A percentile compares a stretch with the other conserved stretches of the same genome.
Evolutionary conservation across 2,113 vertebrate species (phyloP).

Genomic region (Eclectus roratus): DNA sequence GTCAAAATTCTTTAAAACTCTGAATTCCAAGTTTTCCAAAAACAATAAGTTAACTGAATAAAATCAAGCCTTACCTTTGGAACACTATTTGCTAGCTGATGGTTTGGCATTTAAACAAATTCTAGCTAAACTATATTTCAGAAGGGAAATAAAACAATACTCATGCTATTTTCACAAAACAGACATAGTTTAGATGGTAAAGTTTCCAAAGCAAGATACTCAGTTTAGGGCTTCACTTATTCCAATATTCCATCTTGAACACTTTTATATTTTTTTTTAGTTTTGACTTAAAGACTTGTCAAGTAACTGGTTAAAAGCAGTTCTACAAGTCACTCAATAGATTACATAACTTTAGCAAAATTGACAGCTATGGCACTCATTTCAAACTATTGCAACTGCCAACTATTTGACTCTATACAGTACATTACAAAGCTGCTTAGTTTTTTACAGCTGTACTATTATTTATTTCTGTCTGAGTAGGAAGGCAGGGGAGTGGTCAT

Average conservation of each 20-base stretch:
- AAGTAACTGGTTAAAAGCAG: not conserved
- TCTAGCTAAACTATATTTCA: not conserved
- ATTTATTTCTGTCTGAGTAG: not conserved
- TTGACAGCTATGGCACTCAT: not conserved
- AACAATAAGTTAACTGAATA: not conserved
- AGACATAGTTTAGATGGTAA: not conserved
- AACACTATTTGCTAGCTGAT: not conserved
- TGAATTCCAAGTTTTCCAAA: not conserved
- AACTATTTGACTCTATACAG: not conserved
- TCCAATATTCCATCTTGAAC: not conserved
- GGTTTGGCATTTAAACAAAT: not conserved
- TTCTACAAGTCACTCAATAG: not conserved
- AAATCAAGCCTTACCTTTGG: not conserved
- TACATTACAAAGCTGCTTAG: not conserved
- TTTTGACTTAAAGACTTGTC: not conserved
- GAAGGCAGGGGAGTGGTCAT: not conserved
- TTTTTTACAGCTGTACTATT: not conserved
- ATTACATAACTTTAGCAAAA: not conserved
- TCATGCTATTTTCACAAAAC: not conserved
- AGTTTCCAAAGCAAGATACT: not conserved
- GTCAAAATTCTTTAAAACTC: not conserved
- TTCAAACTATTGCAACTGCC: not conserved
- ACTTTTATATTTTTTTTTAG: not conserved
- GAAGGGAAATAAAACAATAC: not conserved
- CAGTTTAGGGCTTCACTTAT: not conserved